Evolutionary conservation across 1,140 invertebrate genomes (phyloP), one percentile per base, ranked within the genome.

Genomic region (Ectropis grisescens): DNA sequence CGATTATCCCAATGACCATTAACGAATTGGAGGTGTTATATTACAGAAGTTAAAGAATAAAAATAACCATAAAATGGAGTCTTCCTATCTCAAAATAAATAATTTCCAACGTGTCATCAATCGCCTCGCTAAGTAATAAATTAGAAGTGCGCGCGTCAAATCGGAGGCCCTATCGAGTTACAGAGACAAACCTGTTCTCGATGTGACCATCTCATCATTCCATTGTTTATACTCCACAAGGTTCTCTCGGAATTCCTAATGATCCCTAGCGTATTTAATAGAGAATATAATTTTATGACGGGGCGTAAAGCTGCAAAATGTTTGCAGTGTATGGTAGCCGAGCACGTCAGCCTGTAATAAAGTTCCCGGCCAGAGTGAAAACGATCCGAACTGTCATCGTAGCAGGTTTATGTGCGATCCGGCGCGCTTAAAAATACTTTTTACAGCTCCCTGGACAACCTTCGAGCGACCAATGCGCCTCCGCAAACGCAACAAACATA

Each of bases 81-180:
- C 37, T 46, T 38, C 34, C 37, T 47, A 37, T 37, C 35, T 25
- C 37, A 48, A 65, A 55, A 76, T 76, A 75, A 78, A 72, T 72
- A 78, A 71, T 72, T 58, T 68, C 34, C 42, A 58, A 42, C 47
- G 52, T 53, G 51, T 65, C 66, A 79, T 79, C 68, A 75, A 79
- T 79, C 70, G 58, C 47, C 39, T 50, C 42, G 48, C 41, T 49
- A 45, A 35, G 41, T 41, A 40, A 60, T 78, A 78, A 72, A 75
- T 78, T 67, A 66, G 41, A 41, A 33, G 51, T 39, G 50, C 33
- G 52, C 33, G 52, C 55, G 56, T 68, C 58, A 68, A 62, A 66
- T 55, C 45, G 49, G 35, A 29, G 31, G 34, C 54, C 33, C 46
- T 67, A 64, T 79, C 67, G 53, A 37, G 47, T 79, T 75, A 67